Percentiles rank a stretch among this genome's conserved stretches.
Evolutionary conservation across 2,113 vertebrate species (phyloP).

Genomic region (Columba livia): DNA sequence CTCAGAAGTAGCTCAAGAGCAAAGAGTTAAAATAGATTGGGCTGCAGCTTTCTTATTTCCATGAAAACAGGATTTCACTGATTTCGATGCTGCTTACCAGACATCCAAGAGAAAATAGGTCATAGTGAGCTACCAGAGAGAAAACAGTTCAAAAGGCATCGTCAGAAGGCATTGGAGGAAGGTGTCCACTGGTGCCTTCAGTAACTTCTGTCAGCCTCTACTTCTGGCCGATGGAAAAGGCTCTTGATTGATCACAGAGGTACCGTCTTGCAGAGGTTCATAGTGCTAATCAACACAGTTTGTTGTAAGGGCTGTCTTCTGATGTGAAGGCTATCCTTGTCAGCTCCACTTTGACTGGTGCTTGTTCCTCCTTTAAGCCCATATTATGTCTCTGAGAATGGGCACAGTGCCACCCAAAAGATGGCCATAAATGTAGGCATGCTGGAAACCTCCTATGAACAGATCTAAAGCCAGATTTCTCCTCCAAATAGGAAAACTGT

Average conservation of each 20-base stretch:
- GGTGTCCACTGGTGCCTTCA: no score
- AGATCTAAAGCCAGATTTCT: conserved; percentile 7
- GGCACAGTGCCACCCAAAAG: conserved; percentile 2
- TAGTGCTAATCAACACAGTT: neutral
- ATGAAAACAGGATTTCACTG: neutral
- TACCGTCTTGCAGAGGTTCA: neutral
- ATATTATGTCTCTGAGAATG: neutral
- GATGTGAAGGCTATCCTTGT: neutral
- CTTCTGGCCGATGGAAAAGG: neutral
- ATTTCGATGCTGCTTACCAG: neutral
- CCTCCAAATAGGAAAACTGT: neutral
- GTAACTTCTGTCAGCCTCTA: neutral
- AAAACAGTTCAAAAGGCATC: neutral
- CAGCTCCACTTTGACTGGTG: neutral
- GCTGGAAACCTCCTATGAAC: neutral
- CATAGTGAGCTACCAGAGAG: neutral
- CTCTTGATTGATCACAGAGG: neutral
- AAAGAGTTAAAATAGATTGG: neutral
- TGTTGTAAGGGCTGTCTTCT: neutral
- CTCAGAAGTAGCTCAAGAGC: neutral
- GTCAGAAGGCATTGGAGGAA: neutral
- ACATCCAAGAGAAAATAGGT: neutral
- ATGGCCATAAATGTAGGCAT: conserved; percentile 31
- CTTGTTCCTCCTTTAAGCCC: neutral
- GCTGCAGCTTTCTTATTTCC: neutral